Base-by-base conservation (phyloP, 2,113 vertebrate species). In the Sphyrna mokarran region DNA sequence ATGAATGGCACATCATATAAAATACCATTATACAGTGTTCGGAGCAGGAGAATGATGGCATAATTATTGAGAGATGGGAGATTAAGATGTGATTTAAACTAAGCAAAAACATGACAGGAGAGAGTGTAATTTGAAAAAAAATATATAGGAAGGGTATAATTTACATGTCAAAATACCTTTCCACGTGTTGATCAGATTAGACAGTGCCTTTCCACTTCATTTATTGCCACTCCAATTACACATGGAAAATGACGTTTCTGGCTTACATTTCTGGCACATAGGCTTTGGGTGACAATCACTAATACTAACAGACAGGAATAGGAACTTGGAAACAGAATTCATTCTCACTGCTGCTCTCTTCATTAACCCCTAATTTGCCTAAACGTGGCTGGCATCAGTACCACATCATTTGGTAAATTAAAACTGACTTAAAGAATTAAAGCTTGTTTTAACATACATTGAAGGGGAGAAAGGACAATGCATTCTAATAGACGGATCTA, bases 141-240 rank as follows among this genome's bases (percentile, higher is more conserved):
- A 98, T 97, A 98, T 97, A 97, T 97, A 98, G 97, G 97, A 98
- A 98, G 97, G 98, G 98, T 97, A 97, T 97, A 98, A 98, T 98
- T 98, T 98, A 98, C 97, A 97, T 98, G 98, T 98, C 98, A 98
- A 98, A 98, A 98, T 97, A 98, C 97, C 97, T 97, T 98, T 97
- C 97, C 97, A 97, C 97, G 97, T 98, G 98, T 98, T 98, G 98
- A 98, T 98, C 98, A 98, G 97, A 98, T 98, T 97, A 98, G 98
- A 98, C 96, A 97, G 97, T 96, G 97, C 97, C 97, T 98, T 98
- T 98, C 97, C 97, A 98, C 97, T 98, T 98, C 98, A 98, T 98
- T 98, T 98, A 97, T 98, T 97, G 97, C 96, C 97, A 97, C 97
- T 97, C 98, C 98, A 98, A 98, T 98, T 98, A 98, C 97, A 98